A percentile compares a stretch with the other conserved stretches of the same genome.
These are phyloP conservation scores for Festucalex cinctus DNA, from an alignment of 2,113 vertebrate species.

Conservation along the genomic window DNA sequence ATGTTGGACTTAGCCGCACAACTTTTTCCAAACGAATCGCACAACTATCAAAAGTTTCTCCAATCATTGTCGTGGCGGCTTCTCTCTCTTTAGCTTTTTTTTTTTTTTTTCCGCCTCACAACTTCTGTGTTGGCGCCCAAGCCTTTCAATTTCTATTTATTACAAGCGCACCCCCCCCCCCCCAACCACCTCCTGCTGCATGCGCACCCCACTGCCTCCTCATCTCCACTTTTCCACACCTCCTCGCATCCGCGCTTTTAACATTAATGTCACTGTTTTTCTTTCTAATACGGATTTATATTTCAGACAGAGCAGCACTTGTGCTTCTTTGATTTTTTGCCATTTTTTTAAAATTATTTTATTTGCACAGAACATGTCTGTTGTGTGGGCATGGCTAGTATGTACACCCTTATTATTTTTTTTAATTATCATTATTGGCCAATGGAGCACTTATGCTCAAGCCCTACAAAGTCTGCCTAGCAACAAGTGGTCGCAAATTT, in stretches of 20 bases:
- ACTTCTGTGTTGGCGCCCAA: conserved; percentile 70
- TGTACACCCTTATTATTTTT: neutral
- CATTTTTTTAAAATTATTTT: neutral
- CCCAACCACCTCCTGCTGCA: neutral
- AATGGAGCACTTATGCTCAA: no score
- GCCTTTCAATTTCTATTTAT: conserved; percentile 79
- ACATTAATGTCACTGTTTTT: neutral
- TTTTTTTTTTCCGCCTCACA: conserved; percentile 73
- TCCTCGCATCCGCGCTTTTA: conserved; percentile 52
- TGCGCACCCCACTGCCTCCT: conserved; percentile 4
- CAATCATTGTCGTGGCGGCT: conserved; percentile 71
- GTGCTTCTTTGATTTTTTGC: neutral
- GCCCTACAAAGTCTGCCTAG: neutral
- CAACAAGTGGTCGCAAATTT: neutral
- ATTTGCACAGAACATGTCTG: neutral
- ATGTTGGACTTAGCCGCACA: conserved; percentile 61
- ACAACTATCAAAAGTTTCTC: conserved; percentile 78
- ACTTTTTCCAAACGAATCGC: conserved; percentile 73
- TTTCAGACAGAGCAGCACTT: neutral
- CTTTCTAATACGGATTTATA: neutral
- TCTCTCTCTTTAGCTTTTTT: conserved; percentile 59
- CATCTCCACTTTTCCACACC: conserved; percentile 32
- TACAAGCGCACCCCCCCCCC: conserved; percentile 31
- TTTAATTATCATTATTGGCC: no score
- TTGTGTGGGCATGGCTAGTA: neutral